Evolutionary conservation across 92 coral and sea anemone genomes (phyloP), one percentile per base, ranked within the genome.

Genomic region (Meandrina meandrites): DNA sequence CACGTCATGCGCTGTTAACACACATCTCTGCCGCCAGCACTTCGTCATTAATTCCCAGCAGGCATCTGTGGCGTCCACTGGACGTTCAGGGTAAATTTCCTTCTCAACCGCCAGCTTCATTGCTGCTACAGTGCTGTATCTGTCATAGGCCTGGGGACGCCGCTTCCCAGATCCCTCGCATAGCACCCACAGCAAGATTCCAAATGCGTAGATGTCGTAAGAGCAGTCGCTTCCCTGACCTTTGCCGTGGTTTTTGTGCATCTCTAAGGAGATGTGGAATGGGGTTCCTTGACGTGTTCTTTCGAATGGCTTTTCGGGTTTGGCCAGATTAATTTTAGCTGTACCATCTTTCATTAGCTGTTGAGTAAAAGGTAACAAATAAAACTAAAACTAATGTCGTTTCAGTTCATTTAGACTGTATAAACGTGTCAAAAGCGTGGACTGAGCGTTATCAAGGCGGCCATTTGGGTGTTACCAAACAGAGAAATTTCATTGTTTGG

Each of bases 231-330:
- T 68, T 45, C 56, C 28, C 11, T 16, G 47, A 50, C 86, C 92
- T 22, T 62, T 89, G 15, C 76, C 58, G 37, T 86, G 78, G 22
- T 86, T 56, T 58, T 50, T 30, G 72, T 81, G 87, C 94, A 92
- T 92, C 34, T 81, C 88, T 18, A 87, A 84, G 0, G 94, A 89
- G 14, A 92, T 86, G 78, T 92, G 94, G 73, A 92, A 92, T 9
- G 94, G 94, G 8, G 78, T 56, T 19, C 94, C 94, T 16, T 85
- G 89, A 10, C 85, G 54, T 24, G 94, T 92, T 18, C 53, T 71
- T 36, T 92, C 94, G 32, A 82, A 89, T 34, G 94, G 94, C 86
- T 79, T 89, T 69, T 92, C 91, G n/a, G 94, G 92, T 86, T 82
- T 92, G 21, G 90, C 86, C 67, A 92, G 72, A 84, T 92, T 89